Evolutionary conservation across 1,140 invertebrate species (phyloP), one percentile per base, ranked within the genome.

Genomic region (Mizuhopecten yessoensis): DNA sequence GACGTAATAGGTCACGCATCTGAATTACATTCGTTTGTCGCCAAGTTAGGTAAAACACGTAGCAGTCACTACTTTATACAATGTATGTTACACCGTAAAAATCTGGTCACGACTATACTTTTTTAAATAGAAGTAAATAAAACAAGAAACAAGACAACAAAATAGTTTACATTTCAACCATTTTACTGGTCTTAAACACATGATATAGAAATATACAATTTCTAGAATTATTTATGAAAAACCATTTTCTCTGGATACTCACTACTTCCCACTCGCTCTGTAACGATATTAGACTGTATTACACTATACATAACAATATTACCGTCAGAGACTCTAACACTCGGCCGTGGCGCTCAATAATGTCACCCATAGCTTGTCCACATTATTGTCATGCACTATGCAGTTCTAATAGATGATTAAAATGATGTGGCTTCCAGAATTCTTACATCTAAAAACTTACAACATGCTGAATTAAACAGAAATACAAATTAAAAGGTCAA

Each of bases 171-270:
- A 75, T 75, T 75, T 75, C n/a, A 75, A 75, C 57, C 57, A 75
- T 75, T 75, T 75, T 75, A 75, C 57, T 75, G 57, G 57, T 75
- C 57, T 75, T 29, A 75, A 75, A 75, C 57, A 75, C 57, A 75
- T 75, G 57, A 75, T 75, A 75, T 75, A 75, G 57, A 75, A 75
- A 75, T 75, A 75, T 75, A 75, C 57, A 75, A 75, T 75, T 75
- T 75, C 57, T 75, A 75, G 57, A 75, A 75, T 75, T 75, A 75
- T 75, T 75, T 75, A 75, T 75, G 57, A 75, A 75, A 75, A 45
- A 75, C 57, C n/a, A 29, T 29, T 29, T 75, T 75, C 57, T 75
- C 57, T 75, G 57, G n/a, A 75, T 75, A 75, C 57, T 75, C 57
- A 75, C 57, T 75, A 75, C 57, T 17, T 75, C n/a, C 57, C n/a